Conservation (phyloP, 2,888 invertebrate species). For the Gastracanthus pulcherrimus region DNA sequence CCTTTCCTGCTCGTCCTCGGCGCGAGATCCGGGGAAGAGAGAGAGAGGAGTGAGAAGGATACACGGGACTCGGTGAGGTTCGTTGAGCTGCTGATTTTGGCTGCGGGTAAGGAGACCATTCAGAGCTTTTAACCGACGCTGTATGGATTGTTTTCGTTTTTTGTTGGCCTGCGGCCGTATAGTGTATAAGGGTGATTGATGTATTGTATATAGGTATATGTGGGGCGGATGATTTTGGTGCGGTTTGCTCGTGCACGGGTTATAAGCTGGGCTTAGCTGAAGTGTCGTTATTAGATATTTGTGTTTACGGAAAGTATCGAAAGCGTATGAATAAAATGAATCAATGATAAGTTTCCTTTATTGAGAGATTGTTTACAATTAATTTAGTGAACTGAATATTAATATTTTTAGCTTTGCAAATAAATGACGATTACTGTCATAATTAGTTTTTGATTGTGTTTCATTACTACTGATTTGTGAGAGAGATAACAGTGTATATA, state of each 20-base stretch:
- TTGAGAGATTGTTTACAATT: neutral
- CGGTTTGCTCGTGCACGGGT: no score
- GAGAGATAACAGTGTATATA: neutral
- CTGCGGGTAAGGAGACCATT: constrained; percentile 6
- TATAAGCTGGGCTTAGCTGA: no score
- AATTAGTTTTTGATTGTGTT: neutral
- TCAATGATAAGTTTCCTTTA: neutral
- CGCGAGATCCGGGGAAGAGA: neutral
- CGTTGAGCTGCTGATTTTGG: neutral
- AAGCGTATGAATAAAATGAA: neutral
- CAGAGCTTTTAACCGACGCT: neutral
- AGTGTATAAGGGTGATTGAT: no score
- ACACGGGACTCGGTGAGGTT: neutral
- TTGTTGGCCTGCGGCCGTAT: neutral
- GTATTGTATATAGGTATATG: neutral
- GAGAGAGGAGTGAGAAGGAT: neutral
- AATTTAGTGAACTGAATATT: neutral
- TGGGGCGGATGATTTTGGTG: no score
- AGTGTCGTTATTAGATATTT: neutral
- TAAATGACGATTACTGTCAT: neutral
- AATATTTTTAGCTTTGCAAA: neutral
- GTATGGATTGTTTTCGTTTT: neutral
- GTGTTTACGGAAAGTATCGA: no score
- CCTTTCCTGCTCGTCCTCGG: neutral
- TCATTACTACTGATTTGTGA: neutral